Base-by-base conservation (phyloP, 37 sponge, comb jelly and placozoan species). In the Crambe crambe region DNA sequence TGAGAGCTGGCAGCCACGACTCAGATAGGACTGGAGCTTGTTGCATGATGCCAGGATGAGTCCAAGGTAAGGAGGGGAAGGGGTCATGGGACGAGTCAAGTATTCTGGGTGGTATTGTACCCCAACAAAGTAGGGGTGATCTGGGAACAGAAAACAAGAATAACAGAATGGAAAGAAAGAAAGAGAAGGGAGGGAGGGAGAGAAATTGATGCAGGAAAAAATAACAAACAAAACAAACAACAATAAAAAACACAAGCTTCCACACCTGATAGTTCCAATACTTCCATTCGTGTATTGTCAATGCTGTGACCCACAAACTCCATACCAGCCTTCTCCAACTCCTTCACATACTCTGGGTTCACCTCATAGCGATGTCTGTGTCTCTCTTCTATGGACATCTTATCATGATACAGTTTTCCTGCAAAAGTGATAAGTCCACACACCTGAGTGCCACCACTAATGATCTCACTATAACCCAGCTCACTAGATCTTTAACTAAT, bases 71-170 rank as follows among this genome's bases (percentile, higher is more conserved):
- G 98, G 98, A 0, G 98, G 91, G 27, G 98, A 97, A 22, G 95
- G 98, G 9, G 72, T 80, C 67, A 97, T 87, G 22, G 98, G 98
- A 5, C 98, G 63, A 26, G 93, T 95, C 63, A 95, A 89, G 71
- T 93, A 97, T 70, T 97, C 98, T 23, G 98, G 95, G 47, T 97
- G 98, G 70, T 79, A 97, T 82, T 97, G 98, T 1, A 89, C 87
- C 37, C 86, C 98, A 38, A 94, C 93, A 75, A 79, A 97, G 76
- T 94, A 97, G 22, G 82, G 85, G 56, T 97, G 98, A 59, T 73
- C 96, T 88, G 79, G 25, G 58, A 17, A 36, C 58, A 22, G 20
- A 54, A n/a, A n/a, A n/a, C n/a, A n/a, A n/a, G n/a, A n/a, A n/a
- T n/a, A n/a, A n/a, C n/a, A n/a, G n/a, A n/a, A n/a, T n/a, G n/a